phyloP scores from a whole-genome alignment of 2,797 vertebrate species.

The Silurus aristotelis region DNA sequence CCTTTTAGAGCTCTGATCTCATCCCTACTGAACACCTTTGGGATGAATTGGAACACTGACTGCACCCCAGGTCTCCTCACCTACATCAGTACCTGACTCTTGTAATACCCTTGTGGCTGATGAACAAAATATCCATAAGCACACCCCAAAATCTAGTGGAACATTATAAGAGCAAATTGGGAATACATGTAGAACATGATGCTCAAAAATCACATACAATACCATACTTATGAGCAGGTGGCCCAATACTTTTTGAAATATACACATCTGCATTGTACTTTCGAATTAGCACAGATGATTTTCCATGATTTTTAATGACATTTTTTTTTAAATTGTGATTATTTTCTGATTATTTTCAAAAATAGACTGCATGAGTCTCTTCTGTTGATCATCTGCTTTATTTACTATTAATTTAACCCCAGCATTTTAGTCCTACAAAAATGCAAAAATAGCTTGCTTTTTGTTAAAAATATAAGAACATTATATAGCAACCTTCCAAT shows the following conservation, averaged over 20 bases:
- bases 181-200: too few species aligned
- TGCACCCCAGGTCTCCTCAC: too few species aligned
- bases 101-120: too few species aligned
- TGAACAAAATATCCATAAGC: too few species aligned
- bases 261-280: neutral
- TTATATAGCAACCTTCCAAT: neutral
- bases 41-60: too few species aligned
- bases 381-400: neutral
- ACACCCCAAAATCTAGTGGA: too few species aligned
- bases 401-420: neutral
- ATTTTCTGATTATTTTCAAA: neutral
- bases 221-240: too few species aligned
- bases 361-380: neutral
- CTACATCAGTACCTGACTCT: too few species aligned
- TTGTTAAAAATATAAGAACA: neutral
- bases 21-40: too few species aligned
- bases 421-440: conserved; percentile 11
- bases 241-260: neutral
- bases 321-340: neutral
- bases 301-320: neutral
- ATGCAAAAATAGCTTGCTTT: conserved; percentile 8
- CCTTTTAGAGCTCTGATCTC: too few species aligned
- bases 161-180: too few species aligned
- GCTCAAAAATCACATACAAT: too few species aligned
- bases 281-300: neutral